phyloP scores from a whole-genome alignment of 2,888 invertebrate genomes.

The Athripsodes cinereus region DNA sequence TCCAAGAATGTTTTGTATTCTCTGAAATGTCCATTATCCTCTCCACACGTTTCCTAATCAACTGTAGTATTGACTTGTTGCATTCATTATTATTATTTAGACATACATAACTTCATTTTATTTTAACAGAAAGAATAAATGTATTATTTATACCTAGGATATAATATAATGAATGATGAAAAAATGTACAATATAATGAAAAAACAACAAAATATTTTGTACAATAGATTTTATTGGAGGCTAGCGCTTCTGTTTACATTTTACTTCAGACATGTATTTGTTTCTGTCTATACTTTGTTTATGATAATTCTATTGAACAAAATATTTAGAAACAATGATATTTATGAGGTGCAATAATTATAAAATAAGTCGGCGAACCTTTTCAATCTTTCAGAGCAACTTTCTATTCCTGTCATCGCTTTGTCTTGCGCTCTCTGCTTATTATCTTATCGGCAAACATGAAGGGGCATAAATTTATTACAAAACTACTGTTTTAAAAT shows the following conservation, averaged over 20 bases:
- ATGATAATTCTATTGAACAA: not conserved
- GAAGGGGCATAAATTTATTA: not conserved
- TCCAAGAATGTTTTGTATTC: slow-evolving; percentile 21
- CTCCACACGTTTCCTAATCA: slow-evolving; percentile 20
- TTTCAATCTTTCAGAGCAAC: slow-evolving; percentile 10
- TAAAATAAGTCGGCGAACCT: slow-evolving; percentile 15
- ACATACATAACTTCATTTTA: not conserved
- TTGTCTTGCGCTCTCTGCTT: slow-evolving; percentile 9
- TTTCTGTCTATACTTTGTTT: not conserved
- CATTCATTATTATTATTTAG: too few relatives aligned
- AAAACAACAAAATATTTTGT: not conserved
- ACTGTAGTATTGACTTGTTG: not conserved
- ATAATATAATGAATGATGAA: too few relatives aligned
- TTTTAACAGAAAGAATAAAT: not conserved
- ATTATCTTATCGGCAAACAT: slow-evolving; percentile 5
- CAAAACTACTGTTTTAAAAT: too few relatives aligned
- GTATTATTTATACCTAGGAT: too few relatives aligned
- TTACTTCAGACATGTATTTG: not conserved
- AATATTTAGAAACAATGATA: slow-evolving; percentile 9
- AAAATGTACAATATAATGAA: too few relatives aligned
- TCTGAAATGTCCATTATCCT: slow-evolving; percentile 22
- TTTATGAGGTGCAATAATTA: slow-evolving; percentile 25
- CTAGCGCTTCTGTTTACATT: not conserved
- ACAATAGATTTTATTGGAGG: not conserved
- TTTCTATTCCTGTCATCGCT: slow-evolving; percentile 16